phyloP scores from a whole-genome alignment of 2,113 vertebrate genomes.

The Limnothrissa miodon region DNA sequence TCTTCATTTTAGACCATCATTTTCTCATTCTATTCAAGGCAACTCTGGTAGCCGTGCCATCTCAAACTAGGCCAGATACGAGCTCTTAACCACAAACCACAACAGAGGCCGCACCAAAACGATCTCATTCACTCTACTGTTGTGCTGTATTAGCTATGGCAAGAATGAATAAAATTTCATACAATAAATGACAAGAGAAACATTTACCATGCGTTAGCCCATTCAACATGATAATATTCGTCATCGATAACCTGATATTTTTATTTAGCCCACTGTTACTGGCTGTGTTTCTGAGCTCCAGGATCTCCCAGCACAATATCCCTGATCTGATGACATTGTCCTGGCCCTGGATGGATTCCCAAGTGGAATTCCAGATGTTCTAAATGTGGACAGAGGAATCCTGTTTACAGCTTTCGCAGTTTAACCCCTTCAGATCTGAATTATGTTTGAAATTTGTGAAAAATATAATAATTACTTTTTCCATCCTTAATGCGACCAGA shows the following conservation, averaged over 20 bases:
- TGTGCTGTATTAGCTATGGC: not conserved
- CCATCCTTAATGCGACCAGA: no score
- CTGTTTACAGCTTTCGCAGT: not conserved
- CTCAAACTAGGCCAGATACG: not conserved
- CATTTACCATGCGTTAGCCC: not conserved
- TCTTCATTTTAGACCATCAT: not conserved
- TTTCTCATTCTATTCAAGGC: not conserved
- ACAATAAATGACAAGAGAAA: not conserved
- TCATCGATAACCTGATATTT: not conserved
- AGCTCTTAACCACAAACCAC: not conserved
- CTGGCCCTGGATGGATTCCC: not conserved
- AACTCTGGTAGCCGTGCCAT: not conserved
- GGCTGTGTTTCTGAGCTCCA: not conserved
- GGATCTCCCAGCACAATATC: not conserved
- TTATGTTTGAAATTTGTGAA: no score
- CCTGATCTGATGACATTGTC: not conserved
- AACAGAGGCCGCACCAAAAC: not conserved
- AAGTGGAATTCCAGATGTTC: conserved; percentile 3
- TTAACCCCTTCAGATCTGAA: no score
- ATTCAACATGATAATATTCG: not conserved
- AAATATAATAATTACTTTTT: no score
- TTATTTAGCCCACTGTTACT: not conserved
- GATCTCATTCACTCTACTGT: not conserved
- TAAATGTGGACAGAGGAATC: not conserved
- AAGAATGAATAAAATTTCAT: not conserved